Base-by-base conservation (phyloP, 2,113 vertebrate species). In the Microcebus ravelobensis region DNA sequence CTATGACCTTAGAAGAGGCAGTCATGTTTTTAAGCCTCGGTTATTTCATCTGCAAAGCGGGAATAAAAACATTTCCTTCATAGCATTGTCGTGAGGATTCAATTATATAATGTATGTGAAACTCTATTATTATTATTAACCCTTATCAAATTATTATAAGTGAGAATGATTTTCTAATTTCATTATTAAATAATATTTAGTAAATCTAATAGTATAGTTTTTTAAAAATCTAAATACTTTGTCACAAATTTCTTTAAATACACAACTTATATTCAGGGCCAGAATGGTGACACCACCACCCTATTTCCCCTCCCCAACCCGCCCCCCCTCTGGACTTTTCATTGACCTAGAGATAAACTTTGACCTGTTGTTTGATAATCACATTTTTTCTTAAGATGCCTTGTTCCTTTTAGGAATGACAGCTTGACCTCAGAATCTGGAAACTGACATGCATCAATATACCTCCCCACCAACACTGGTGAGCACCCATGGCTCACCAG, bases 291-390 rank as follows among this genome's bases (percentile, higher is more conserved):
- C 95, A 94, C 87, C 96, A 17, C 8, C 27, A 48, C 25, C 27
- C 31, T 27, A 23, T 12, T 12, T 12, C 1, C 25, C 25, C 81
- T 96, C 95, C 73, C 94, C 97, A 42, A 42, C 80, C 45, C 45
- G 8, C 7, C 45, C 8, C 45, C 7, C 45, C 45, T 6, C 42
- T 1, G 45, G 65, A 0, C 0, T 92, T 99, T 98, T 98, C 98
- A 95, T 80, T 99, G 99, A 99, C 99, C 99, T 98, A 97, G 97
- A 98, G 98, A 99, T 99, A 99, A 99, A 99, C 99, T 99, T 98
- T 99, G 99, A 99, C 99, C 99, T 98, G 85, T 91, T 97, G 98
- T 98, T 99, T 98, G 98, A 98, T 98, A 98, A 98, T 98, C 98
- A 98, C 98, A 97, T 98, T 98, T 98, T 98, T 97, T 96, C 98